Evolutionary conservation across 2,888 invertebrate species (phyloP).

Genomic region (Tetragonula carbonaria): DNA sequence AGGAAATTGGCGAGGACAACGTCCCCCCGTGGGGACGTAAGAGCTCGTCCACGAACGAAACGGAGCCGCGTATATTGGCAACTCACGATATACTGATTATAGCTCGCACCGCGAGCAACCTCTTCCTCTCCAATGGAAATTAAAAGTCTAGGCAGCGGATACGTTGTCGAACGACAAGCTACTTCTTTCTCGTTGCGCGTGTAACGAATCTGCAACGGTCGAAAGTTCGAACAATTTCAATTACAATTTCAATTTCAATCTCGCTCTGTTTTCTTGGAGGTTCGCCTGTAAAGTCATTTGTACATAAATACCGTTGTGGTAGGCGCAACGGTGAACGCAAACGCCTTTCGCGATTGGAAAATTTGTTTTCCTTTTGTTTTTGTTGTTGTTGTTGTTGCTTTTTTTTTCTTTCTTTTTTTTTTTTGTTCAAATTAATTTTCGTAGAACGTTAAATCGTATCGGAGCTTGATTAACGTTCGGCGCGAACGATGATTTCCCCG

Average conservation of each 20-base stretch:
- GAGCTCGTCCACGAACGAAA: slow-evolving; percentile 12
- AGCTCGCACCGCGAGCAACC: slow-evolving; percentile 55
- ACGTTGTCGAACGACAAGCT: too few relatives aligned
- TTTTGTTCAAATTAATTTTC: neutral
- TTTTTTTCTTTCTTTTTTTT: too few relatives aligned
- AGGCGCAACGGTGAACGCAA: neutral
- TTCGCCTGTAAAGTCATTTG: neutral
- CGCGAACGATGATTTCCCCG: neutral
- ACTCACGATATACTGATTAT: slow-evolving; percentile 73
- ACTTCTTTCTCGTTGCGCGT: too few relatives aligned
- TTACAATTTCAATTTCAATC: too few relatives aligned
- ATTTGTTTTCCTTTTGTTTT: neutral
- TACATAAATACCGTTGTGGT: neutral
- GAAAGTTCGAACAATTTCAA: too few relatives aligned
- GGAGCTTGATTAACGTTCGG: neutral
- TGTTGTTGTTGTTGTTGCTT: too few relatives aligned
- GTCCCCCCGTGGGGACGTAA: slow-evolving; percentile 53
- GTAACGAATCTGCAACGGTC: too few relatives aligned
- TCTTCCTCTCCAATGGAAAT: slow-evolving; percentile 73
- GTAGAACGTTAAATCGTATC: neutral
- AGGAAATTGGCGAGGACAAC: slow-evolving; percentile 47
- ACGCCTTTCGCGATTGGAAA: neutral
- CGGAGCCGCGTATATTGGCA: slow-evolving; percentile 26
- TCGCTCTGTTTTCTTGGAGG: neutral
- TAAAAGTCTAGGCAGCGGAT: slow-evolving; percentile 57